A percentile compares a stretch with the other conserved stretches of the same genome.
Evolutionary conservation across 2,888 invertebrate genomes (phyloP).

Genomic region (Aricia artaxerxes): DNA sequence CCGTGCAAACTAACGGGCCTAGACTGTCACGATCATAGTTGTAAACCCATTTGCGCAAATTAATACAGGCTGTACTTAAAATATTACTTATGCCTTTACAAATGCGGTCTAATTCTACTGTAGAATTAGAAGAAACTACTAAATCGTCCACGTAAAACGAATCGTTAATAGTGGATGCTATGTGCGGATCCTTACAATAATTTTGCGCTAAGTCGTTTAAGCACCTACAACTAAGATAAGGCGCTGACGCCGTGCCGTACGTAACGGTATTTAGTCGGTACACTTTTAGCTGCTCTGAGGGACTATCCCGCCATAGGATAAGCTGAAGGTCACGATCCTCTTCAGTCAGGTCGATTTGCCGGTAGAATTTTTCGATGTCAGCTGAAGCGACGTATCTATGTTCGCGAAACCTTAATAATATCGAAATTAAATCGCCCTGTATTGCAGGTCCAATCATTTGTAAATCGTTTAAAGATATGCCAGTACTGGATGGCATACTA

Average conservation of each 20-base stretch:
- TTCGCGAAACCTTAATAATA: conserved; percentile 1
- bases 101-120: too few relatives aligned
- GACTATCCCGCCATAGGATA: too few relatives aligned
- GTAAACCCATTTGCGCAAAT: too few relatives aligned
- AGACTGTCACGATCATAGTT: not conserved
- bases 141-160: too few relatives aligned
- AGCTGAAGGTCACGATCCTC: not conserved
- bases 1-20: not conserved
- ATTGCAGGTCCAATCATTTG: conserved; percentile 7
- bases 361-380: not conserved
- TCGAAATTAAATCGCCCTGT: conserved; percentile 4
- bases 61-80: not conserved
- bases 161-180: too few relatives aligned
- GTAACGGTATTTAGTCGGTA: too few relatives aligned
- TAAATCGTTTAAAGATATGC: not conserved
- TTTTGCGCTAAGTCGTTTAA: too few relatives aligned
- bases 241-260: too few relatives aligned
- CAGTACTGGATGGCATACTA: conserved; percentile 11
- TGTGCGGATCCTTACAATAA: too few relatives aligned
- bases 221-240: too few relatives aligned
- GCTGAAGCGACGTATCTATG: not conserved
- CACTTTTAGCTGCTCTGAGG: too few relatives aligned
- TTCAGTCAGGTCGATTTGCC: not conserved
- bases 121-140: too few relatives aligned
- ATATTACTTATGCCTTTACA: not conserved